phyloP scores from a whole-genome alignment of 2,888 invertebrate species.

The Dicranocentrus wangi region DNA sequence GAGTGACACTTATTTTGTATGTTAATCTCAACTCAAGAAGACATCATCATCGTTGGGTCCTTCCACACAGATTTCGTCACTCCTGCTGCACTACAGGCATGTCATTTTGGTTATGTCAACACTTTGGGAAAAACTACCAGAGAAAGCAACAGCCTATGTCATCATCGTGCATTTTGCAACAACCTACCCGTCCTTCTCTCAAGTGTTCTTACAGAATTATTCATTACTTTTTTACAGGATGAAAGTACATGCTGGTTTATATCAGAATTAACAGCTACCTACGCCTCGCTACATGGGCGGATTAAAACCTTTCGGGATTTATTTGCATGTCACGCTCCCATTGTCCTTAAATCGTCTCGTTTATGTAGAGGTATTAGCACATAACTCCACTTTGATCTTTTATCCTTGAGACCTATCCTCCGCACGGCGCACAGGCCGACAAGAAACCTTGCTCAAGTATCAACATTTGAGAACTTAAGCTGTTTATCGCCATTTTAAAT shows the following conservation, averaged over 20 bases:
- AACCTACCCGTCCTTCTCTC: not conserved
- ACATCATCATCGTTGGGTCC: too few species aligned
- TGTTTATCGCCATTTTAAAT: not conserved
- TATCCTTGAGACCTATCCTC: not conserved
- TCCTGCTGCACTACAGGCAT: too few species aligned
- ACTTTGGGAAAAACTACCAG: too few species aligned
- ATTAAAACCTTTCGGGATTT: not conserved
- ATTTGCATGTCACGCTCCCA: not conserved
- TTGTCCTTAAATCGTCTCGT: too few species aligned
- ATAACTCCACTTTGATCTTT: slow-evolving; percentile 21
- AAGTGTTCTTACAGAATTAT: not conserved
- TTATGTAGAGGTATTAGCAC: too few species aligned
- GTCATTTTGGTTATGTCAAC: too few species aligned
- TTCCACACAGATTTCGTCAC: too few species aligned
- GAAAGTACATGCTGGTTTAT: not conserved
- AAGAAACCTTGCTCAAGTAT: not conserved
- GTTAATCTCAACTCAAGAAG: too few species aligned
- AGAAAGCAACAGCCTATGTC: too few species aligned
- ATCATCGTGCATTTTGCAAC: not conserved
- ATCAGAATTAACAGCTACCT: not conserved
- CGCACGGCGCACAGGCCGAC: not conserved
- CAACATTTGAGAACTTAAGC: not conserved
- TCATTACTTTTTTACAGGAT: not conserved
- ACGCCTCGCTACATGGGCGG: not conserved
- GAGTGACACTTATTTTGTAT: too few species aligned